Evolutionary conservation across 2,113 vertebrate genomes (phyloP).

Genomic region (Pseudonaja textilis): DNA sequence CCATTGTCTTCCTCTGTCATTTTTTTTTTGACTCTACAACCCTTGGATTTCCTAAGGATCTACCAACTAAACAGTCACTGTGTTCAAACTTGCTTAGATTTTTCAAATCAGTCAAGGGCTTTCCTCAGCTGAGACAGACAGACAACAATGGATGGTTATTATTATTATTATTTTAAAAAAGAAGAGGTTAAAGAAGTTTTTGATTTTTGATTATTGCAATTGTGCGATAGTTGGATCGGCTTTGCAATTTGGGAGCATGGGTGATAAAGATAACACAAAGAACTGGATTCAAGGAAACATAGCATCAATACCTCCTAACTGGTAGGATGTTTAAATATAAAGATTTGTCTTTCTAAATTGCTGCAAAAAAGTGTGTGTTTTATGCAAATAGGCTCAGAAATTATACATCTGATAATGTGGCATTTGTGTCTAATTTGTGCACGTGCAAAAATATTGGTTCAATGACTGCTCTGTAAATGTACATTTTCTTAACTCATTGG

Average conservation of each 20-base stretch:
- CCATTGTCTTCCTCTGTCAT: background rate
- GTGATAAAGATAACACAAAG: slow-evolving; percentile 39
- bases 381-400: background rate
- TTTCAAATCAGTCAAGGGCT: background rate
- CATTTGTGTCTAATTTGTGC: background rate
- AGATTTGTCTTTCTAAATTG: background rate
- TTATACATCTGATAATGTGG: background rate
- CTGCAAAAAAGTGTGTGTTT: background rate
- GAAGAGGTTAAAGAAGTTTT: slow-evolving; percentile 59
- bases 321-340: background rate
- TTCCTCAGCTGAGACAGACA: slow-evolving; percentile 58
- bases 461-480: background rate
- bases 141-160: slow-evolving; percentile 69
- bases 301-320: background rate
- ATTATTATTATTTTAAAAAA: slow-evolving; percentile 50
- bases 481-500: background rate
- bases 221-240: slow-evolving; percentile 65
- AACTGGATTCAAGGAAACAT: slow-evolving; percentile 48
- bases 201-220: slow-evolving; percentile 59
- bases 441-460: background rate
- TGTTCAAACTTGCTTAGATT: background rate
- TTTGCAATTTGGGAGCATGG: slow-evolving; percentile 34
- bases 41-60: background rate
- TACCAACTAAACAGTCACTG: background rate
- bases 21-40: background rate